phyloP scores from a whole-genome alignment of 2,113 vertebrate genomes.

The Myxocyprinus asiaticus region DNA sequence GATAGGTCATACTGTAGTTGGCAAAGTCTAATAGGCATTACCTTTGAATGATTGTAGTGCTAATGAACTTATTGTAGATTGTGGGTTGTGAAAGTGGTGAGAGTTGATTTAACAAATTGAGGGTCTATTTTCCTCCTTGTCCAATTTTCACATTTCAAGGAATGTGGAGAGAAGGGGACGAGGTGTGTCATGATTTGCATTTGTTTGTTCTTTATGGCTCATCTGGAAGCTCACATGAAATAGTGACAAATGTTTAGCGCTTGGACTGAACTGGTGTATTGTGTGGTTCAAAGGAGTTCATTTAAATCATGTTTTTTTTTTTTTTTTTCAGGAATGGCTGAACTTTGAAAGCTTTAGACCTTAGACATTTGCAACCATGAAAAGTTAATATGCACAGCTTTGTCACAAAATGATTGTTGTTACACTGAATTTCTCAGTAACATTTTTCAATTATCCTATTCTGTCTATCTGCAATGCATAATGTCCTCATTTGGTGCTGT shows the following conservation, averaged over 20 bases:
- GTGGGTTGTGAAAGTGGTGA: background rate
- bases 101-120: background rate
- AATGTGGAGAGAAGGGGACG: background rate
- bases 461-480: no score
- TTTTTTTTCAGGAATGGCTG: conserved; percentile 22
- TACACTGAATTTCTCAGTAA: no score
- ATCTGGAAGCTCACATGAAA: conserved; percentile 72
- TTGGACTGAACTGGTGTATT: conserved; percentile 67
- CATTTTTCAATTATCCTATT: no score
- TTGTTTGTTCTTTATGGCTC: conserved; percentile 55
- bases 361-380: no score
- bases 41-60: conserved; percentile 4
- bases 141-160: conserved; percentile 27
- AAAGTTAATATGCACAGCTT: no score
- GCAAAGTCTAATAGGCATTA: background rate
- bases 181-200: conserved; percentile 55
- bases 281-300: conserved; percentile 46
- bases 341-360: background rate
- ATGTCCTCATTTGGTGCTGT: no score
- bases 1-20: background rate
- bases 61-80: conserved; percentile 8
- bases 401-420: no score
- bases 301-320: no score
- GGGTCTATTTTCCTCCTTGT: background rate
- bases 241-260: conserved; percentile 69